These are phyloP conservation scores for Stenchaetothrips biformis DNA, from an alignment of 2,888 invertebrate species.

Conservation along the genomic window DNA sequence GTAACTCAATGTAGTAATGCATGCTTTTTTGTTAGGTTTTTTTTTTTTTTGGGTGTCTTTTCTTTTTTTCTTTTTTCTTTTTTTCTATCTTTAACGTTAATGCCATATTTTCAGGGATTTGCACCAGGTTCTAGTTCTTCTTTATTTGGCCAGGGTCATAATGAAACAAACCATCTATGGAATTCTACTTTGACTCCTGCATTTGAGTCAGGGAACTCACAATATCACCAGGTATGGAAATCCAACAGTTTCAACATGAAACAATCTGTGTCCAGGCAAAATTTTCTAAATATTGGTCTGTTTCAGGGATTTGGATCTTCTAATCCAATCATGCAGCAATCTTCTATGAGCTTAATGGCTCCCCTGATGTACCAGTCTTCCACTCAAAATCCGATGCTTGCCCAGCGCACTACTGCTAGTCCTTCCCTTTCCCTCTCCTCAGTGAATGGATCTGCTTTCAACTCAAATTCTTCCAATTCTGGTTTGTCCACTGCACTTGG, in stretches of 20 bases:
- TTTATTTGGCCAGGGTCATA: not conserved
- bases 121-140: not conserved
- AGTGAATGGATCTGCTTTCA: not conserved
- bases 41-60: not conserved
- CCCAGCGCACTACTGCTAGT: not conserved
- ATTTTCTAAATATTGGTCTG: not conserved
- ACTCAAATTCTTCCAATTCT: not conserved
- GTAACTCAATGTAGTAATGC: not conserved
- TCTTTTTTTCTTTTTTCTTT: not conserved
- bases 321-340: not conserved
- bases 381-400: not conserved
- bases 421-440: not conserved
- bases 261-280: not conserved
- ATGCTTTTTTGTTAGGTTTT: not conserved
- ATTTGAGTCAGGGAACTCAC: not conserved
- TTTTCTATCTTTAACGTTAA: not conserved
- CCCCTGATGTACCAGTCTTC: not conserved
- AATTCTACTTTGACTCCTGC: not conserved
- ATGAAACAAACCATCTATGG: not conserved
- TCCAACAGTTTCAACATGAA: not conserved
- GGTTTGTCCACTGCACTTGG: not conserved
- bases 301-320: not conserved
- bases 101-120: constrained; percentile 11
- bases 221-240: not conserved
- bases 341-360: not conserved